A percentile compares a stretch with the other conserved stretches of the same genome.
phyloP scores from a whole-genome alignment of 2,888 invertebrate genomes.

The Keiferia lycopersicella region DNA sequence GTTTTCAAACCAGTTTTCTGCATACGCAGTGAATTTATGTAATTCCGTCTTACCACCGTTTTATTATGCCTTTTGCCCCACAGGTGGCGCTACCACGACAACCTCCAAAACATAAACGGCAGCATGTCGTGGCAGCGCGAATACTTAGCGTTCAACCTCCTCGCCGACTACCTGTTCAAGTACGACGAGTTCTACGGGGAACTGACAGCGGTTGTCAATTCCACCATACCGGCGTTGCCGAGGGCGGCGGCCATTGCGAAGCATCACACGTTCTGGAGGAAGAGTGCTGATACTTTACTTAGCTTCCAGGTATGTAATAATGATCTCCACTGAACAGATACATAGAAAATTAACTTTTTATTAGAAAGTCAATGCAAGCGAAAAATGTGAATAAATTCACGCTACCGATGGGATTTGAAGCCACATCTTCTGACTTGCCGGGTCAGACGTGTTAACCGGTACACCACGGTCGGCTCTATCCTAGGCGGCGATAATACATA shows the following conservation, averaged over 20 bases:
- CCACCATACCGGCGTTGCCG: constrained; percentile 70
- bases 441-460: too few species aligned
- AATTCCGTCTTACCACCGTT: too few species aligned
- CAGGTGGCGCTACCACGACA: constrained; percentile 79
- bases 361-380: too few species aligned
- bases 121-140: constrained; percentile 80
- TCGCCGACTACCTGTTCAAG: constrained; percentile 72
- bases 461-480: too few species aligned
- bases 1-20: too few species aligned
- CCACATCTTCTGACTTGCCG: too few species aligned
- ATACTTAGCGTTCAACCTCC: constrained; percentile 66
- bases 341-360: too few species aligned
- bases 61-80: background rate
- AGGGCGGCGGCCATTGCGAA: constrained; percentile 69
- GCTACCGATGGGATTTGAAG: too few species aligned
- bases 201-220: constrained; percentile 69
- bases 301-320: constrained; percentile 65
- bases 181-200: constrained; percentile 75
- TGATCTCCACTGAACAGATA: too few species aligned
- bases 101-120: constrained; percentile 73
- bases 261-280: constrained; percentile 73
- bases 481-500: too few species aligned
- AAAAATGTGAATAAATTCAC: too few species aligned
- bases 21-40: too few species aligned
- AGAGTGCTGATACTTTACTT: constrained; percentile 70